Evolutionary conservation across 2,797 vertebrate genomes (phyloP).

Genomic region (Acanthurus lineatus): DNA sequence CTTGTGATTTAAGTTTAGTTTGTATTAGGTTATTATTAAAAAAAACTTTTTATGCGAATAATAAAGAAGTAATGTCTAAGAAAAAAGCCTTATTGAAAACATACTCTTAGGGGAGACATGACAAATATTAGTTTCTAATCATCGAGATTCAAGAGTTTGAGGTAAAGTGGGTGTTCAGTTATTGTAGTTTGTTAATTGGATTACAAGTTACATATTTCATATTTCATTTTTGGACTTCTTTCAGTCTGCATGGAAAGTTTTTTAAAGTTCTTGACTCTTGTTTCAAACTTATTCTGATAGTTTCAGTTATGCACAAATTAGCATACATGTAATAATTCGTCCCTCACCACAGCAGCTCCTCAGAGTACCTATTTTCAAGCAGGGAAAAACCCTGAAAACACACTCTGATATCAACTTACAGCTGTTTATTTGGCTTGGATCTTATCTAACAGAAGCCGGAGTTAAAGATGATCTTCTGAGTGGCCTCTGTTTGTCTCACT

Average conservation of each 20-base stretch:
- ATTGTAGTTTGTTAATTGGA: not conserved
- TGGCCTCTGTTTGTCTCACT: conserved; percentile 1
- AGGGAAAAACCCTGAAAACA: not conserved
- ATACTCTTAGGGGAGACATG: no score
- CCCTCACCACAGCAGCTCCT: not conserved
- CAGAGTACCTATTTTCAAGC: not conserved
- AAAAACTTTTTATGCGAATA: no score
- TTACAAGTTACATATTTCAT: not conserved
- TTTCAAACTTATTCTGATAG: not conserved
- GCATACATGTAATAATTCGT: not conserved
- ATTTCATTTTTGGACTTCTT: not conserved
- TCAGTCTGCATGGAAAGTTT: not conserved
- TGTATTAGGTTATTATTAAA: no score
- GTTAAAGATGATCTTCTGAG: conserved; percentile 26
- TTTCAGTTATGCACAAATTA: not conserved
- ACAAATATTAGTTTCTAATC: no score
- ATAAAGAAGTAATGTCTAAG: no score
- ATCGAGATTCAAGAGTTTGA: not conserved
- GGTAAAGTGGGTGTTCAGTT: not conserved
- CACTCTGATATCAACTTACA: conserved; percentile 1
- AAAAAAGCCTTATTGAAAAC: no score
- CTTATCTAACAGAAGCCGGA: not conserved
- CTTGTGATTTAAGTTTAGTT: no score
- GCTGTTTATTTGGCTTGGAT: not conserved
- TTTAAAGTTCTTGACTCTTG: conserved; percentile 3